phyloP scores from a whole-genome alignment of 2,113 vertebrate genomes.

The Neotoma lepida region DNA sequence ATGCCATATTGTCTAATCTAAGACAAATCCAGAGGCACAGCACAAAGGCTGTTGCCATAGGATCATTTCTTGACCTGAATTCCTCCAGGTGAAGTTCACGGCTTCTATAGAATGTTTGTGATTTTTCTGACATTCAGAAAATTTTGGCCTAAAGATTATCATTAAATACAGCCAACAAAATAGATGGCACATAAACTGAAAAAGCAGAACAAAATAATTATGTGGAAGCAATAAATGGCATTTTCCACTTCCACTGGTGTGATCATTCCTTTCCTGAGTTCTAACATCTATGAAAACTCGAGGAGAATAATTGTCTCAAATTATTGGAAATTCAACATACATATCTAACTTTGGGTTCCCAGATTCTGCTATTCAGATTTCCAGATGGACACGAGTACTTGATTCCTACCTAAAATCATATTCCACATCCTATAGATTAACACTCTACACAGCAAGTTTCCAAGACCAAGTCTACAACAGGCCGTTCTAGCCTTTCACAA shows the following conservation, averaged over 20 bases:
- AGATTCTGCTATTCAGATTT: background rate
- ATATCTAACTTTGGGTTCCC: background rate
- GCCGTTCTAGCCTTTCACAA: background rate
- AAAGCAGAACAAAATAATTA: background rate
- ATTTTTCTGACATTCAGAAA: conserved; percentile 45
- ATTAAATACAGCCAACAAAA: background rate
- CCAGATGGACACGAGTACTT: background rate
- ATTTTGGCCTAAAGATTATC: background rate
- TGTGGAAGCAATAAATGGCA: background rate
- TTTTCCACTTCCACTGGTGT: background rate
- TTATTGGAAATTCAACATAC: background rate
- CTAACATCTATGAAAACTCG: conserved; percentile 6
- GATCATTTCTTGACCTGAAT: background rate
- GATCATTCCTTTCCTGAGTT: conserved; percentile 14
- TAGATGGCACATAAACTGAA: background rate
- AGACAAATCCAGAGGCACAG: background rate
- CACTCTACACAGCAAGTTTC: background rate
- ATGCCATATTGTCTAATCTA: background rate
- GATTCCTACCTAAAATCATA: background rate
- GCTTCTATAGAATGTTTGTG: background rate
- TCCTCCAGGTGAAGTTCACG: background rate
- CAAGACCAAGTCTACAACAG: background rate
- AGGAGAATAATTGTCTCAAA: background rate
- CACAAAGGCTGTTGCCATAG: background rate
- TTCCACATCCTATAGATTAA: background rate